phyloP scores from a whole-genome alignment of 1,140 invertebrate species.

The Pristionchus pacificus region DNA sequence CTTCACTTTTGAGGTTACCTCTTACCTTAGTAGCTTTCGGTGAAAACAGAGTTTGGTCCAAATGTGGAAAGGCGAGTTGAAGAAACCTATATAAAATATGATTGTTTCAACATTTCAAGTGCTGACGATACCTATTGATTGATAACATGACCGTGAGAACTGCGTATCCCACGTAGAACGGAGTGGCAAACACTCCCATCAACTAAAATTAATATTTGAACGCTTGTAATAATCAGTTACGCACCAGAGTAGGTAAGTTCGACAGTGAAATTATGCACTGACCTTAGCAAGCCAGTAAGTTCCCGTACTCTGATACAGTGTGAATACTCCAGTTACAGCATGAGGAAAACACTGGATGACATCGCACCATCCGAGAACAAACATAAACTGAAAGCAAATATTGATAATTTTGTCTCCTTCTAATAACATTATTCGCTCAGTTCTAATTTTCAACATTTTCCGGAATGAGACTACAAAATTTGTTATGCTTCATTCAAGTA shows the following conservation, averaged over 20 bases:
- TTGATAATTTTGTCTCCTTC: too few species aligned
- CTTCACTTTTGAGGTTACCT: not conserved
- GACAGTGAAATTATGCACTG: too few species aligned
- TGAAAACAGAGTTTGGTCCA: conserved; percentile 35
- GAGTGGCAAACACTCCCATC: conserved; percentile 39
- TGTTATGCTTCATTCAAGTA: too few species aligned
- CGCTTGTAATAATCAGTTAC: too few species aligned
- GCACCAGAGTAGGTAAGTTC: too few species aligned
- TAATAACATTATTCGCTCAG: too few species aligned
- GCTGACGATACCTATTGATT: too few species aligned
- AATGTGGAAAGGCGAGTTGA: conserved; percentile 22
- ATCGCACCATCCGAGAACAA: conserved; percentile 31
- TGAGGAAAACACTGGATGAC: conserved; percentile 31
- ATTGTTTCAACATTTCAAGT: too few species aligned
- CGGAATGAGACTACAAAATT: too few species aligned
- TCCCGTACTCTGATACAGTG: conserved; percentile 28
- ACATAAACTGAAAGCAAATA: too few species aligned
- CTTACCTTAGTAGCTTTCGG: conserved; percentile 24
- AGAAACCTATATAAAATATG: conserved; percentile 36
- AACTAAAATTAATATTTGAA: conserved; percentile 26
- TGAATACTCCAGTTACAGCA: conserved; percentile 40
- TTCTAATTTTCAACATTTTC: too few species aligned
- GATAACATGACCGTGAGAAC: conserved; percentile 40
- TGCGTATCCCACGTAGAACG: conserved; percentile 39
- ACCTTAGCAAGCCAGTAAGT: conserved; percentile 30